Evolutionary conservation across 92 coral and sea anemone genomes (phyloP).

Genomic region (Parazoanthus atlanticus): DNA sequence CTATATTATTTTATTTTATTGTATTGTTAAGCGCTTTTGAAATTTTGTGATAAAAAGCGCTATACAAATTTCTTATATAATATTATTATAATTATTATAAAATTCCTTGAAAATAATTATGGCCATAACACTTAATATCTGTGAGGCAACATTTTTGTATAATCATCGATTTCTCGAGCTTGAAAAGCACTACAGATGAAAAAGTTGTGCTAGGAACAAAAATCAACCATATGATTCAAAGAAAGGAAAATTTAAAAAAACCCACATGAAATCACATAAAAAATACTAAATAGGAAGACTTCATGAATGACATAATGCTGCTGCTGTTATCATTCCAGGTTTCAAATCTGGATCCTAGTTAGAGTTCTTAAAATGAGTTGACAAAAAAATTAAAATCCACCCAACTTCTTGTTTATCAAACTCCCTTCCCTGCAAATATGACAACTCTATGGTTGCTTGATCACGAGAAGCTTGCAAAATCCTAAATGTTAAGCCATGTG

Average conservation of each 20-base stretch:
- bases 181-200: neutral
- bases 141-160: neutral
- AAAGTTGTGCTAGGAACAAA: neutral
- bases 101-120: constrained; percentile 40
- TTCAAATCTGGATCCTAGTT: constrained; percentile 35
- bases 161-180: neutral
- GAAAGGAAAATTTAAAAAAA: constrained; percentile 29
- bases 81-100: constrained; percentile 13
- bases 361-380: constrained; percentile 4
- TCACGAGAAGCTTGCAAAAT: constrained; percentile 29
- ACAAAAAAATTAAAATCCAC: constrained; percentile 28
- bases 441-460: constrained; percentile 33
- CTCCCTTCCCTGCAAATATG: constrained; percentile 46
- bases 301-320: constrained; percentile 31
- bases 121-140: constrained; percentile 44
- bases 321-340: constrained; percentile 29
- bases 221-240: constrained; percentile 32
- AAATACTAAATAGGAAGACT: constrained; percentile 27
- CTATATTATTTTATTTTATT: too few relatives aligned
- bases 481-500: constrained; percentile 51
- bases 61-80: too few relatives aligned
- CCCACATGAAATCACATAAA: constrained; percentile 26
- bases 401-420: constrained; percentile 36
- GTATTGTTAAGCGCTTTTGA: too few relatives aligned
- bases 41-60: too few relatives aligned